These are phyloP conservation scores for Entomyzon cyanotis DNA, from an alignment of 2,113 vertebrate species.

Conservation along the genomic window DNA sequence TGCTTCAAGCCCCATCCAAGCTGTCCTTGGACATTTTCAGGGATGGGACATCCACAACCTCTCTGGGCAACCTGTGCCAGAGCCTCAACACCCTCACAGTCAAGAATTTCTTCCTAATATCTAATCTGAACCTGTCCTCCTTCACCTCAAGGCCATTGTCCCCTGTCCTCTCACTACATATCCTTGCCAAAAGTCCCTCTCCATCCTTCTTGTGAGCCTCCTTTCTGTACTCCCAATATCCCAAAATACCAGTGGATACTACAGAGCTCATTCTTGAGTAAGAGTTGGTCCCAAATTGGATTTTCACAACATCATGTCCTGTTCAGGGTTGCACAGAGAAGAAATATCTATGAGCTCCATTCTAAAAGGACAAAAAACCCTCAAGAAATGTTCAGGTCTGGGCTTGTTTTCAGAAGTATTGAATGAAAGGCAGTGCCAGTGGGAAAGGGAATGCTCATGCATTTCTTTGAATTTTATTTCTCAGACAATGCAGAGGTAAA, in stretches of 20 bases:
- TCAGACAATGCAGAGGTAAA: neutral
- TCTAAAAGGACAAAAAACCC: neutral
- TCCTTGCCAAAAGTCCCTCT: neutral
- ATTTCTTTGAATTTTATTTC: neutral
- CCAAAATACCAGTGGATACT: neutral
- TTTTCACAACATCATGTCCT: neutral
- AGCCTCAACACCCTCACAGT: neutral
- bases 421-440: neutral
- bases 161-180: neutral
- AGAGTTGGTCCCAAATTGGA: neutral
- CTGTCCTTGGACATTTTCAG: neutral
- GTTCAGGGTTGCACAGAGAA: neutral
- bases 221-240: neutral
- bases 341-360: neutral
- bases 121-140: neutral
- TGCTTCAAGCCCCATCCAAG: neutral
- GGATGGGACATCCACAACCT: neutral
- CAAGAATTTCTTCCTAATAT: neutral
- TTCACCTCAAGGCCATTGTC: neutral
- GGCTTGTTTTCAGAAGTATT: neutral
- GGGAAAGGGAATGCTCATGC: neutral
- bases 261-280: neutral
- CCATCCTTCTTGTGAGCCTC: neutral
- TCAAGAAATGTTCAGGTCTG: neutral
- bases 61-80: neutral